phyloP scores from a whole-genome alignment of 2,888 invertebrate genomes.

The Melieria omissa region DNA sequence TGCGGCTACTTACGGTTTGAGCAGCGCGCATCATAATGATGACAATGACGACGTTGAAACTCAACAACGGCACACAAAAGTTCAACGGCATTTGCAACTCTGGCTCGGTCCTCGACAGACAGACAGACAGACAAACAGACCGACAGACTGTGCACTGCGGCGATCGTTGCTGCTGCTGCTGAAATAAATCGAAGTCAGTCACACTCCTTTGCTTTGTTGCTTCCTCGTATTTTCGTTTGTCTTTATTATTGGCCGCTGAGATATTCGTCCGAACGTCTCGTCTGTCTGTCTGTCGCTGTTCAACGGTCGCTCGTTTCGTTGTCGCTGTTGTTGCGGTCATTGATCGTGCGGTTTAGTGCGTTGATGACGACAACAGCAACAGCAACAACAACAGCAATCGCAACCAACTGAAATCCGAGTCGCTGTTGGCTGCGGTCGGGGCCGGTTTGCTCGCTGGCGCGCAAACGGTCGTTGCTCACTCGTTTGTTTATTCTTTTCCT shows the following conservation, averaged over 20 bases:
- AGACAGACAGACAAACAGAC: neutral
- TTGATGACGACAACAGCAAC: slow-evolving; percentile 35
- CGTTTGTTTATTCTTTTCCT: slow-evolving; percentile 36
- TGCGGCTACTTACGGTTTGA: slow-evolving; percentile 25
- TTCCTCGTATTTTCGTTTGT: slow-evolving; percentile 3
- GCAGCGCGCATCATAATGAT: slow-evolving; percentile 11
- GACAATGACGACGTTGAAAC: slow-evolving; percentile 9
- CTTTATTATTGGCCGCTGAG: neutral
- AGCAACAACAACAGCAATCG: slow-evolving; percentile 21
- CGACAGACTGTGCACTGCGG: neutral
- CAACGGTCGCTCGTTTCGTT: slow-evolving; percentile 8
- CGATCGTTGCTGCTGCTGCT: neutral
- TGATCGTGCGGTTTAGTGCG: slow-evolving; percentile 41
- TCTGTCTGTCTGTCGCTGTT: slow-evolving; percentile 1
- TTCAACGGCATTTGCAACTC: slow-evolving; percentile 57
- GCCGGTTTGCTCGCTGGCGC: slow-evolving; percentile 30
- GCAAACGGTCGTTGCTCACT: slow-evolving; percentile 40
- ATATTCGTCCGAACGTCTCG: neutral
- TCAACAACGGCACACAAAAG: slow-evolving; percentile 50
- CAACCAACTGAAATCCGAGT: slow-evolving; percentile 1
- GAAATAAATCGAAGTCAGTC: slow-evolving; percentile 32
- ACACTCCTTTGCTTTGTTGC: slow-evolving; percentile 20
- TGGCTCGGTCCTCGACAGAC: slow-evolving; percentile 39
- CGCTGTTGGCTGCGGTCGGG: neutral
- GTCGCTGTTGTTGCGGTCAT: slow-evolving; percentile 40